Evolutionary conservation across 2,113 vertebrate genomes (phyloP).

Genomic region (Balaenoptera acutorostrata): DNA sequence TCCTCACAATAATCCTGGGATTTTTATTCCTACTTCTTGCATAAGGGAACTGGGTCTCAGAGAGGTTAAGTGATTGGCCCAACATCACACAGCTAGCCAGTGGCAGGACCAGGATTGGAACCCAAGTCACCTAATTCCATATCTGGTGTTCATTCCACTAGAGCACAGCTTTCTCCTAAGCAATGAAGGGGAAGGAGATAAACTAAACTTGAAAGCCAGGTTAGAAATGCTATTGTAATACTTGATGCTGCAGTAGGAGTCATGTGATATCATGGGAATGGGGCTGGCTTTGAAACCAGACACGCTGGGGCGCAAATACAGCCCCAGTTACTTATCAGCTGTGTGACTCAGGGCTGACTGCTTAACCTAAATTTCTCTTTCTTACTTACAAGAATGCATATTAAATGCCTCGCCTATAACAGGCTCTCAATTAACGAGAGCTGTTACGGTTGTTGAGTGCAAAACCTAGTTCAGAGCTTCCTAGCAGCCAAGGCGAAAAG

Average conservation of each 20-base stretch:
- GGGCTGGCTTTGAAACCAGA: neutral
- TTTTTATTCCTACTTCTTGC: neutral
- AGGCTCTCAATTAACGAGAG: neutral
- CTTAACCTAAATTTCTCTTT: neutral
- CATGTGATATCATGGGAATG: accelerated
- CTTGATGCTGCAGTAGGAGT: neutral
- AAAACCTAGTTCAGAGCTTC: slow-evolving; percentile 27
- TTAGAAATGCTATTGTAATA: neutral
- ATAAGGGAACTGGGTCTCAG: neutral
- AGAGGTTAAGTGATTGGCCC: neutral
- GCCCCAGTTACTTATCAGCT: neutral
- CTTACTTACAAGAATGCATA: neutral
- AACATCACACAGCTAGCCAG: neutral
- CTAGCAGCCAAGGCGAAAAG: neutral
- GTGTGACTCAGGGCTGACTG: neutral
- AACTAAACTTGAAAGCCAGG: neutral
- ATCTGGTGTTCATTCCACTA: neutral
- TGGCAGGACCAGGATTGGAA: neutral
- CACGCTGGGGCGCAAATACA: neutral
- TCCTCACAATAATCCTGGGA: neutral
- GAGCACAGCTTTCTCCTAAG: neutral
- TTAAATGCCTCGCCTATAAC: neutral
- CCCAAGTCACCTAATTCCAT: neutral
- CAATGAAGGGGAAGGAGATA: neutral
- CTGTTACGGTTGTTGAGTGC: neutral